Evolutionary conservation across 2,113 vertebrate genomes (phyloP).

Genomic region (Coreoperca whiteheadi): DNA sequence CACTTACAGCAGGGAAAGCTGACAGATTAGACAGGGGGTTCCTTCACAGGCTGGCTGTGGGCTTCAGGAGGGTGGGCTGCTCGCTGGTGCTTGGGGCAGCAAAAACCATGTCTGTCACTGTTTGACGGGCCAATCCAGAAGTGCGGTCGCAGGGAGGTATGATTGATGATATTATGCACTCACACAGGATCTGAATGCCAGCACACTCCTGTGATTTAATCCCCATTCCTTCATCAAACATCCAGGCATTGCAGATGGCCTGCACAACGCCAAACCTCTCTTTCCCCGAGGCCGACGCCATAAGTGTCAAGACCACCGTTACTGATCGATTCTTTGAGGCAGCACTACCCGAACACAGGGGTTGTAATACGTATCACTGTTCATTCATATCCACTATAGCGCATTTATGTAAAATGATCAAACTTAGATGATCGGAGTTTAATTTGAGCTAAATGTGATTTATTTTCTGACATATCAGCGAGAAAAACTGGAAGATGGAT

Average conservation of each 20-base stretch:
- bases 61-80: slow-evolving; percentile 73
- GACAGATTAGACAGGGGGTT: slow-evolving; percentile 79
- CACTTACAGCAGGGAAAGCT: slow-evolving; percentile 69
- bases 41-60: slow-evolving; percentile 68
- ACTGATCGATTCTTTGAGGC: slow-evolving; percentile 45
- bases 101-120: slow-evolving; percentile 75
- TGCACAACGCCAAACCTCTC: slow-evolving; percentile 22
- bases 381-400: slow-evolving; percentile 7
- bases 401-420: background rate
- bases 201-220: slow-evolving; percentile 77
- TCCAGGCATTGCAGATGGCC: slow-evolving; percentile 64
- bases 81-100: slow-evolving; percentile 68
- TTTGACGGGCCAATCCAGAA: slow-evolving; percentile 76
- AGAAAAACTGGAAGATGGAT: slow-evolving; percentile 1
- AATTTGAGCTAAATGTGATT: background rate
- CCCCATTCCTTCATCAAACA: slow-evolving; percentile 75
- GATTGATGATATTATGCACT: slow-evolving; percentile 84
- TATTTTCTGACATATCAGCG: slow-evolving; percentile 7
- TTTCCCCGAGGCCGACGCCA: slow-evolving; percentile 33
- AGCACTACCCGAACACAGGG: slow-evolving; percentile 14
- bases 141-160: slow-evolving; percentile 68
- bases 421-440: background rate
- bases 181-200: slow-evolving; percentile 74
- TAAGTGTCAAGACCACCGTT: slow-evolving; percentile 46
- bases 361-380: slow-evolving; percentile 6